Percentiles rank a stretch among this genome's conserved stretches.
Conservation (phyloP, 2,113 vertebrate species). For the Austrofundulus limnaeus region DNA sequence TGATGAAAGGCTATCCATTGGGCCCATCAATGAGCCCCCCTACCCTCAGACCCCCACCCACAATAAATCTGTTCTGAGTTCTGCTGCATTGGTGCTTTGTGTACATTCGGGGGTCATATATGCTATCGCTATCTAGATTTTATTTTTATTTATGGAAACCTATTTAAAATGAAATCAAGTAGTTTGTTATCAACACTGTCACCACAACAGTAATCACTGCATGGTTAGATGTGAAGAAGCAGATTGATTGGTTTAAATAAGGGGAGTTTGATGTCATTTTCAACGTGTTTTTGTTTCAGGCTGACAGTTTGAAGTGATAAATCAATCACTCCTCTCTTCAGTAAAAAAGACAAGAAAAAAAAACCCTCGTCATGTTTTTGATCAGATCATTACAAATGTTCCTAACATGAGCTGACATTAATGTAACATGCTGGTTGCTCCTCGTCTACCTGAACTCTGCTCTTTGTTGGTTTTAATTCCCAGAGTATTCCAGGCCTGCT, state of each 20-base stretch:
- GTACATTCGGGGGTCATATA: too few relatives aligned
- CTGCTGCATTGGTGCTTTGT: too few relatives aligned
- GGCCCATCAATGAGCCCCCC: too few relatives aligned
- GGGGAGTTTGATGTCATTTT: slow-evolving; percentile 6
- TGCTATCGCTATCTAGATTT: too few relatives aligned
- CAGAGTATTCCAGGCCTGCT: slow-evolving; percentile 1
- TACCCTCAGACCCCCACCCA: too few relatives aligned
- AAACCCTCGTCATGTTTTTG: slow-evolving; percentile 19
- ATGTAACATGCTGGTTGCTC: background rate
- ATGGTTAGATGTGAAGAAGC: background rate
- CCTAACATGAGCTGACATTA: background rate
- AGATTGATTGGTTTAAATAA: slow-evolving; percentile 14
- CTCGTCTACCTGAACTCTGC: background rate
- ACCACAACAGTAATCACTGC: background rate
- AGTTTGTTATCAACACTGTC: background rate
- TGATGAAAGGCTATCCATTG: too few relatives aligned
- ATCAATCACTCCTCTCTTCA: slow-evolving; percentile 29
- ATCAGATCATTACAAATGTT: slow-evolving; percentile 14
- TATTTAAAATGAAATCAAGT: background rate
- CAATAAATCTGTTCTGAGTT: too few relatives aligned
- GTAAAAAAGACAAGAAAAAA: slow-evolving; percentile 27
- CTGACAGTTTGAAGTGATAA: slow-evolving; percentile 23
- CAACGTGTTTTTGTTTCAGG: slow-evolving; percentile 34
- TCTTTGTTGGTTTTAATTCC: slow-evolving; percentile 26
- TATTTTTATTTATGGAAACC: too few relatives aligned